phyloP scores from a whole-genome alignment of 1,140 invertebrate species.

The Camponotus vicinus region DNA sequence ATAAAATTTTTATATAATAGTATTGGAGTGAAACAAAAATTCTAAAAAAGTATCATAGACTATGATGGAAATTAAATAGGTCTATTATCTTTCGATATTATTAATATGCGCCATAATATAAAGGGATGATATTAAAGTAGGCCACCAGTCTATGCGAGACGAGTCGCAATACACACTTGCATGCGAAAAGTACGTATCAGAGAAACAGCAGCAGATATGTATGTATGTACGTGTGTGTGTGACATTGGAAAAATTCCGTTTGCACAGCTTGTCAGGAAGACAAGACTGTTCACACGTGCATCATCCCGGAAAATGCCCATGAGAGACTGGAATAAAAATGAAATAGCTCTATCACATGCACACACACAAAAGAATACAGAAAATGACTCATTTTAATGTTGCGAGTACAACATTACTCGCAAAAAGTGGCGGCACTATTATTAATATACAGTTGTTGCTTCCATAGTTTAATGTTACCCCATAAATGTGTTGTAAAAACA shows the following conservation, averaged over 20 bases:
- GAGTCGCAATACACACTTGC: constrained; percentile 31
- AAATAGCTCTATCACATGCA: not conserved
- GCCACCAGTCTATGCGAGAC: constrained; percentile 52
- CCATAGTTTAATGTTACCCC: not conserved
- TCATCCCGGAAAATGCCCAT: constrained; percentile 48
- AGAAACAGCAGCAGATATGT: constrained; percentile 35
- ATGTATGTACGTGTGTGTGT: not conserved
- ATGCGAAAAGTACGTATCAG: constrained; percentile 26
- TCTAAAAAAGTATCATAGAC: not conserved
- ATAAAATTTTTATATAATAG: not conserved
- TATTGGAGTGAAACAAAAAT: not conserved
- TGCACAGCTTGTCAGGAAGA: constrained; percentile 69
- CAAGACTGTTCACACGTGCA: constrained; percentile 34
- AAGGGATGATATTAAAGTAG: constrained; percentile 65
- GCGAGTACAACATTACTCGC: not conserved
- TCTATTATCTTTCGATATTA: not conserved
- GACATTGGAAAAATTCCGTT: constrained; percentile 73
- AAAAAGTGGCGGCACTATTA: constrained; percentile 3
- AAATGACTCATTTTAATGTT: constrained; percentile 19
- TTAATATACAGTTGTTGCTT: not conserved
- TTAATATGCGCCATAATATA: constrained; percentile 26
- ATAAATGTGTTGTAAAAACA: no score
- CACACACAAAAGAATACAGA: not conserved
- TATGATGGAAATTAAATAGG: not conserved
- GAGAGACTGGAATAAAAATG: constrained; percentile 26